Evolutionary conservation across 2,797 vertebrate genomes (phyloP).

Genomic region (Okamejei kenojei): DNA sequence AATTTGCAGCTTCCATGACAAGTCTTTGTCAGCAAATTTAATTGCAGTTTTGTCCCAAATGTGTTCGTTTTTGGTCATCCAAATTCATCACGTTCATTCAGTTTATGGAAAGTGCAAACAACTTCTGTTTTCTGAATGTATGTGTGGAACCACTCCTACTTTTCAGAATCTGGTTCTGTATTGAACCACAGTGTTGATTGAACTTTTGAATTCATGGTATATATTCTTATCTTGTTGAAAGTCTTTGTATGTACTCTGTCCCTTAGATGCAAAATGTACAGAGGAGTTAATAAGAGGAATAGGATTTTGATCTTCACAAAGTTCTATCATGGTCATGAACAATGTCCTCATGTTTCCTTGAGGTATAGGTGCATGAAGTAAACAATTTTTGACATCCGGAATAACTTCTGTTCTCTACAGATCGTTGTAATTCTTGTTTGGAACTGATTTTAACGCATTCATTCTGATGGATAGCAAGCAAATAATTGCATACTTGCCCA

Average conservation of each 20-base stretch:
- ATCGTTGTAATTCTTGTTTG: neutral
- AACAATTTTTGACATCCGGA: neutral
- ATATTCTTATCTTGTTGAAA: neutral
- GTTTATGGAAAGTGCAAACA: neutral
- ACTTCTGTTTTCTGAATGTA: neutral
- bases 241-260: neutral
- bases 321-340: neutral
- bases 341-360: neutral
- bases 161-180: neutral
- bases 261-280: neutral
- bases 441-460: neutral
- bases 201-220: neutral
- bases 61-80: neutral
- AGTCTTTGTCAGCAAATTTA: neutral
- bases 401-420: slow-evolving; percentile 20
- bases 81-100: neutral
- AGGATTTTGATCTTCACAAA: neutral
- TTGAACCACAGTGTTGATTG: neutral
- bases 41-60: neutral
- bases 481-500: neutral
- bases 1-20: slow-evolving; percentile 24
- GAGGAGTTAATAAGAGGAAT: neutral
- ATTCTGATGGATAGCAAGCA: neutral
- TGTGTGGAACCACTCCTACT: neutral
- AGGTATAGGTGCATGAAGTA: neutral